Evolutionary conservation across 1,140 invertebrate species (phyloP).

Genomic region (Propsilocerus akamusi): DNA sequence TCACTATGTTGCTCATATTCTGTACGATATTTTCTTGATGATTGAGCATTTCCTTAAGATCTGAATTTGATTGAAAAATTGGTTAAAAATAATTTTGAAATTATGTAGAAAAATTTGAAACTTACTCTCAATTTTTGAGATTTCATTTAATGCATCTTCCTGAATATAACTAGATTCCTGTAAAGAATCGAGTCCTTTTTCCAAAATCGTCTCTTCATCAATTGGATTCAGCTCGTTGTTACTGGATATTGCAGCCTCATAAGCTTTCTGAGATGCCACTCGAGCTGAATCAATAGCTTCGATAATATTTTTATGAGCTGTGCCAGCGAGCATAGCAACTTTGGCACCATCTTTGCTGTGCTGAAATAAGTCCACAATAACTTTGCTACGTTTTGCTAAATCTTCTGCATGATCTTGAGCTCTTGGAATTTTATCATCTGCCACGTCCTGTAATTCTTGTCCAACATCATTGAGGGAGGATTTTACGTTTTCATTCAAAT

Average conservation of each 20-base stretch:
- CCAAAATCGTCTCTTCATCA: constrained; percentile 25
- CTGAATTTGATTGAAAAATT: constrained; percentile 2
- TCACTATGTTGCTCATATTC: constrained; percentile 27
- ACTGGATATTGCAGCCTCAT: constrained; percentile 27
- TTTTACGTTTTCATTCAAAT: constrained; percentile 8
- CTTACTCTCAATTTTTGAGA: constrained; percentile 26
- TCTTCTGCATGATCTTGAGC: constrained; percentile 46
- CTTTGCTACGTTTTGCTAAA: constrained; percentile 38
- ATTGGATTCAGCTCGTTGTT: constrained; percentile 18
- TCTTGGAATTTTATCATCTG: constrained; percentile 19
- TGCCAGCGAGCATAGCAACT: constrained; percentile 27
- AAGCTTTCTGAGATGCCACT: constrained; percentile 34
- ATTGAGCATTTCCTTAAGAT: constrained; percentile 21
- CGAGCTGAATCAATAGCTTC: constrained; percentile 44
- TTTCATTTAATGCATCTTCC: constrained; percentile 24
- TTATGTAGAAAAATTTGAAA: constrained; percentile 1
- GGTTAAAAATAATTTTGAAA: neutral
- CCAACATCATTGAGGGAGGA: constrained; percentile 5
- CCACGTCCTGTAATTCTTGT: constrained; percentile 6
- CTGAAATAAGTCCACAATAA: constrained; percentile 29
- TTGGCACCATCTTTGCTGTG: constrained; percentile 20
- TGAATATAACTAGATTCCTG: constrained; percentile 23
- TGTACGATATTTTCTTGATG: constrained; percentile 27
- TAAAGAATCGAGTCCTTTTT: constrained; percentile 24
- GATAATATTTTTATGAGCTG: constrained; percentile 65